Base-by-base conservation (phyloP, 2,797 vertebrate genomes). In the Huso huso region DNA sequence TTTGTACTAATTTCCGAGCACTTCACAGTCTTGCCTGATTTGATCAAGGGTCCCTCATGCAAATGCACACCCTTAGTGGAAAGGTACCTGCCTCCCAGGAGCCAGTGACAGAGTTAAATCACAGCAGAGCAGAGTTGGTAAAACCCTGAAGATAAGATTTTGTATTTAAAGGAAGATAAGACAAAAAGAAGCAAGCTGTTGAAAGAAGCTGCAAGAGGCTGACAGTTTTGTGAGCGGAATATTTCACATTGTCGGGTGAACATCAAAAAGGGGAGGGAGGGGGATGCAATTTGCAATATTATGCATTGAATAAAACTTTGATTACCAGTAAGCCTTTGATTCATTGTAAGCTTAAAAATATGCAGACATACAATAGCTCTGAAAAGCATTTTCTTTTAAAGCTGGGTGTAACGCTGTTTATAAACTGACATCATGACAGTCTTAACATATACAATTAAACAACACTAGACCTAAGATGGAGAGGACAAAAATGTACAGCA, bases 1-100 rank as follows among this genome's bases (percentile, higher is more conserved):
- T 49, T 48, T 53, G 48, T 4, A 49, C 11, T 63, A 23, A 59
- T 57, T 63, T 60, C 55, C 10, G 51, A 61, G 52, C 61, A 57
- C 62, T 64, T 50, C 50, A 48, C 55, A 37, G 37, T 37, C 60
- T 61, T 61, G 55, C 49, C 13, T 63, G 55, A 67, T 71, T 67
- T 64, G 61, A 64, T 58, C 55, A 37, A 67, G 69, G 37, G 66
- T 50, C 69, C 69, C 61, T 71, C 62, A 71, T 71, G 23, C 65
- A 60, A 71, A 49, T 67, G 62, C 62, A 18, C 48, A 9, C 61
- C 61, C 62, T 51, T 49, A 57, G 48, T 58, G 48, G 60, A 70
- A 60, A 52, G 37, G 37, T 51, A 62, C n/a, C 51, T 49, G 66
- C 67, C 23, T 67, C 49, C 63, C 50, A 3, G 61, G 61, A 62